Percentiles rank a stretch among this genome's conserved stretches.
Conservation (phyloP, 1,140 invertebrate species). For the Papilio xuthus region DNA sequence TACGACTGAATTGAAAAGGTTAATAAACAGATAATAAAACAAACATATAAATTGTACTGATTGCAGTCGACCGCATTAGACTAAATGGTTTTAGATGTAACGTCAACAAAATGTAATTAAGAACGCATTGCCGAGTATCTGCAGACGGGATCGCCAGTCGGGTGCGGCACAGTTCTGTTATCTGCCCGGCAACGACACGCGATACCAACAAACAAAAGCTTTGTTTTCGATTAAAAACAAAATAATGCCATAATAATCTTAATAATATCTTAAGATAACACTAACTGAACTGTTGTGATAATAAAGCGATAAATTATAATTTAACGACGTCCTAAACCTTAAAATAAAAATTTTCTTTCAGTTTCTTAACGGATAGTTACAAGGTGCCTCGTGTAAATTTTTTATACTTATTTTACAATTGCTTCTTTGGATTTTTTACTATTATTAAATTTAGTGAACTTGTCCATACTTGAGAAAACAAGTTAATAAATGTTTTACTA, state of each 20-base stretch:
- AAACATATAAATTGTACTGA: background rate
- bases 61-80: constrained; percentile 2
- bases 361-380: background rate
- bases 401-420: too few relatives aligned
- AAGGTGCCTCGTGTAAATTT: too few relatives aligned
- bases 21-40: too few relatives aligned
- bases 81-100: constrained; percentile 14
- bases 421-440: background rate
- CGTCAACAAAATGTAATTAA: constrained; percentile 31
- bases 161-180: constrained; percentile 26
- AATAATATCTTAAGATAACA: background rate
- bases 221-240: constrained; percentile 22
- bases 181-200: constrained; percentile 5
- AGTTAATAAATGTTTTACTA: constrained; percentile 1
- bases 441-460: background rate
- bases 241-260: background rate
- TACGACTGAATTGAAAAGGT: too few relatives aligned
- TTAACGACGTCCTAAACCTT: background rate
- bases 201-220: constrained; percentile 28
- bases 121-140: constrained; percentile 29
- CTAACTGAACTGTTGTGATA: background rate
- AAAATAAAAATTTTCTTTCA: too few relatives aligned
- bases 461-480: background rate
- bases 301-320: background rate
- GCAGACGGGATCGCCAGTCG: background rate